Percentiles rank a stretch among this genome's conserved stretches.
Conservation (phyloP, 2,888 invertebrate genomes). For the Ormyrus labotus region DNA sequence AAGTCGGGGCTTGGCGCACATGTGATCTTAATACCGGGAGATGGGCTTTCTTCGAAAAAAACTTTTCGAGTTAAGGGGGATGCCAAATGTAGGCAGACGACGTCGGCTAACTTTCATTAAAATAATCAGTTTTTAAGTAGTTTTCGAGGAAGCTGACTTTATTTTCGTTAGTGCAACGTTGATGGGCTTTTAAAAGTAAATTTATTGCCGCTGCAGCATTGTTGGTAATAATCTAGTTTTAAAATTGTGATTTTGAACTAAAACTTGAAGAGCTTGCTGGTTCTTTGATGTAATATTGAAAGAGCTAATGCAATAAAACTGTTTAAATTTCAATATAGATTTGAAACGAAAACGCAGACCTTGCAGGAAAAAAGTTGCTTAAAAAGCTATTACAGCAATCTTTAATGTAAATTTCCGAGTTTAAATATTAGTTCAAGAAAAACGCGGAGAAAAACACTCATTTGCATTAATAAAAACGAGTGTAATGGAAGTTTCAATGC, state of each 20-base stretch:
- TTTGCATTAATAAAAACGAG: slow-evolving; percentile 14
- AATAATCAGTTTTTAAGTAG: no score
- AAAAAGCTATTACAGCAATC: background rate
- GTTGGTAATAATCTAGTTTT: no score
- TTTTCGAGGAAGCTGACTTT: no score
- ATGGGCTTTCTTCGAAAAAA: slow-evolving; percentile 22
- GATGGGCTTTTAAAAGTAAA: no score
- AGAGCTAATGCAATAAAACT: no score
- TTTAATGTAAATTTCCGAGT: background rate
- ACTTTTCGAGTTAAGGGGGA: background rate
- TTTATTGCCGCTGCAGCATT: no score
- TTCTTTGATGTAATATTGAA: no score
- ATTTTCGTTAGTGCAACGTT: no score
- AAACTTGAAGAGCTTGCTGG: no score
- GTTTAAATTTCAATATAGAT: no score
- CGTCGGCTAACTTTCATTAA: background rate
- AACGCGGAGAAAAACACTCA: slow-evolving; percentile 7
- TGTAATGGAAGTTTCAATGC: slow-evolving; percentile 31
- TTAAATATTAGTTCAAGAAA: slow-evolving; percentile 2
- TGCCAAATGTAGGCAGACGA: background rate
- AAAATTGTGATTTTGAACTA: no score
- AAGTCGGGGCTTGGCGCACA: background rate
- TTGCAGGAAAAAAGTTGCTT: slow-evolving; percentile 9
- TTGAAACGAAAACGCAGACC: background rate
- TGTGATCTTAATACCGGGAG: background rate